These are phyloP conservation scores for Sebastes diploproa DNA, from an alignment of 2,797 vertebrate species.

Conservation along the genomic window DNA sequence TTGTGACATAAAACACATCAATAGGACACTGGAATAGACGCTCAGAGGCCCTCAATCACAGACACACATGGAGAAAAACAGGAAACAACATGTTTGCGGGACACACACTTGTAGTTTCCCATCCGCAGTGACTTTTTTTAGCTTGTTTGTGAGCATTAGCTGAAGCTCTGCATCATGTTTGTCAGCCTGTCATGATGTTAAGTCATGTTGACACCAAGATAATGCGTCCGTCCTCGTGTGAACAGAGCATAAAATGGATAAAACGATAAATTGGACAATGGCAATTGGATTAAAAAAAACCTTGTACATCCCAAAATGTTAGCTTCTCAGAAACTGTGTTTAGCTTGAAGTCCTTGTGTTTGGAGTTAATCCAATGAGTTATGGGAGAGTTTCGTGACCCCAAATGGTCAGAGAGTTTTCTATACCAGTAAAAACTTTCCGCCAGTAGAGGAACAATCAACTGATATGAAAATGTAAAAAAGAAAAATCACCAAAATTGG, in stretches of 20 bases:
- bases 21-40: slow-evolving; percentile 89
- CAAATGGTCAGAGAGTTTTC: not conserved
- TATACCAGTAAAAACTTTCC: slow-evolving; percentile 2
- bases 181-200: slow-evolving; percentile 28
- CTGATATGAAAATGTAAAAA: slow-evolving; percentile 44
- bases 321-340: slow-evolving; percentile 16
- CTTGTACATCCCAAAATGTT: slow-evolving; percentile 24
- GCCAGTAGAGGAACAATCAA: slow-evolving; percentile 23
- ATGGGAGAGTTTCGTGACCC: not conserved
- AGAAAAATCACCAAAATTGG: slow-evolving; percentile 15
- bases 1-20: slow-evolving; percentile 88
- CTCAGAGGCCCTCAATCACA: slow-evolving; percentile 55
- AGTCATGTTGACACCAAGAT: slow-evolving; percentile 6
- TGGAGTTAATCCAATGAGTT: slow-evolving; percentile 23
- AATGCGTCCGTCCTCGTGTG: not conserved
- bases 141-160: slow-evolving; percentile 10
- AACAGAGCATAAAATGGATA: not conserved
- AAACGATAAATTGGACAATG: slow-evolving; percentile 1
- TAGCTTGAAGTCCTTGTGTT: not conserved
- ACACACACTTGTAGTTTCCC: slow-evolving; percentile 41
- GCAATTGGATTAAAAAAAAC: slow-evolving; percentile 17
- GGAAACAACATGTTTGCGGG: slow-evolving; percentile 45
- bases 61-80: slow-evolving; percentile 44
- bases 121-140: slow-evolving; percentile 19
- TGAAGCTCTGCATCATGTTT: not conserved